Evolutionary conservation across 2,797 vertebrate species (phyloP).

Genomic region (Chelidonichthys spinosus): DNA sequence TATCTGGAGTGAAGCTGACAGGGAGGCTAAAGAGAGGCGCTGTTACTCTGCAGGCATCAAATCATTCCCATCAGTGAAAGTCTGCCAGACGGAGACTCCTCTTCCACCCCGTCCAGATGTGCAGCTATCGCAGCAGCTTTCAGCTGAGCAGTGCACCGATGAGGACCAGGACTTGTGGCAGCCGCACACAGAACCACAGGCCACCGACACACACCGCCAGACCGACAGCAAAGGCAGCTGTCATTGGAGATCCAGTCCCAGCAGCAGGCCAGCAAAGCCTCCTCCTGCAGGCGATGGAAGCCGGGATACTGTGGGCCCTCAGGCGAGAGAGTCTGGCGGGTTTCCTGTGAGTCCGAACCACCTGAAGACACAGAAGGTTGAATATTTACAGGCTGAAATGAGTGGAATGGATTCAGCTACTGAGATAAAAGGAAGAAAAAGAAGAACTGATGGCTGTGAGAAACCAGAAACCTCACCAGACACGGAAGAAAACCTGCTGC

Average conservation of each 20-base stretch:
- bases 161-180: slow-evolving; percentile 47
- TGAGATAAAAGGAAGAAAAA: slow-evolving; percentile 27
- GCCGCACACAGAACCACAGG: slow-evolving; percentile 31
- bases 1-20: slow-evolving; percentile 68
- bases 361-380: slow-evolving; percentile 28
- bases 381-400: slow-evolving; percentile 25
- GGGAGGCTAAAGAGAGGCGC: slow-evolving; percentile 45
- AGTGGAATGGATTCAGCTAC: background rate
- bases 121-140: slow-evolving; percentile 25
- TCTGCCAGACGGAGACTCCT: slow-evolving; percentile 32
- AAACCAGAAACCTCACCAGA: background rate
- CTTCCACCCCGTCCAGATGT: slow-evolving; percentile 20
- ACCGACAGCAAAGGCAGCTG: slow-evolving; percentile 35
- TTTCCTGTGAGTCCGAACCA: slow-evolving; percentile 38
- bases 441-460: background rate
- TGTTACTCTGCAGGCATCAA: slow-evolving; percentile 51
- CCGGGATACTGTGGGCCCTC: slow-evolving; percentile 26
- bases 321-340: slow-evolving; percentile 51
- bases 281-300: slow-evolving; percentile 47
- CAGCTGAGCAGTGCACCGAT: slow-evolving; percentile 25
- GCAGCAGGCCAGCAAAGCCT: slow-evolving; percentile 33
- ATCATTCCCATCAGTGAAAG: slow-evolving; percentile 57
- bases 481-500: background rate
- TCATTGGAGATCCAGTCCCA: slow-evolving; percentile 55
- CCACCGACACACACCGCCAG: slow-evolving; percentile 10